These are phyloP conservation scores for Patiria pectinifera DNA, from an alignment of 53 echinoderm and acorn worm genomes.

Conservation along the genomic window DNA sequence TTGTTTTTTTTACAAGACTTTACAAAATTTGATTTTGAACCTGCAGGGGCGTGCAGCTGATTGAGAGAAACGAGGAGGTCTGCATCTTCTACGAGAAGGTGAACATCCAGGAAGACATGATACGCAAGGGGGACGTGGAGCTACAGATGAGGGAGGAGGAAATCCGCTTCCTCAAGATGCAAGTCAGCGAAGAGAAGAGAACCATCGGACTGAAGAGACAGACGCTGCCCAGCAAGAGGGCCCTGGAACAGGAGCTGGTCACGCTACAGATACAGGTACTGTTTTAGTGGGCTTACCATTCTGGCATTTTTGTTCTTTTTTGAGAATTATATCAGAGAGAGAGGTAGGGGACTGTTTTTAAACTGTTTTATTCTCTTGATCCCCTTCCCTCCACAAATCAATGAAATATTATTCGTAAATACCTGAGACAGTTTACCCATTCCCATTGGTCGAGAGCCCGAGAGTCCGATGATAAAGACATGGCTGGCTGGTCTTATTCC, in stretches of 20 bases:
- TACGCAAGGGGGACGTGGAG: constrained; percentile 96
- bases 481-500: too few relatives aligned
- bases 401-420: too few relatives aligned
- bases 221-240: constrained; percentile 94
- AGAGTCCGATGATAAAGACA: too few relatives aligned
- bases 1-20: neutral
- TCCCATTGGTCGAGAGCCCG: too few relatives aligned
- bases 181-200: constrained; percentile 94
- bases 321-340: too few relatives aligned
- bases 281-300: too few relatives aligned
- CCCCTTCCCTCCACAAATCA: too few relatives aligned
- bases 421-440: too few relatives aligned
- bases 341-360: too few relatives aligned
- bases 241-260: constrained; percentile 93
- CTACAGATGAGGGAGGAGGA: constrained; percentile 97
- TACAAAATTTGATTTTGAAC: neutral
- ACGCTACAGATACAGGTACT: constrained; percentile 96
- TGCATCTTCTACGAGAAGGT: constrained; percentile 99
- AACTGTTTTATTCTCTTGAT: too few relatives aligned
- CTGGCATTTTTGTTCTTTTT: too few relatives aligned
- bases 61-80: constrained; percentile 97
- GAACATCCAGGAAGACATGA: constrained; percentile 99
- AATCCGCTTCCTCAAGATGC: constrained; percentile 99
- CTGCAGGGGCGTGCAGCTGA: constrained; percentile 94
- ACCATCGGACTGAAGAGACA: constrained; percentile 85